phyloP scores from a whole-genome alignment of 2,888 invertebrate genomes.

The Latrodectus hesperus region DNA sequence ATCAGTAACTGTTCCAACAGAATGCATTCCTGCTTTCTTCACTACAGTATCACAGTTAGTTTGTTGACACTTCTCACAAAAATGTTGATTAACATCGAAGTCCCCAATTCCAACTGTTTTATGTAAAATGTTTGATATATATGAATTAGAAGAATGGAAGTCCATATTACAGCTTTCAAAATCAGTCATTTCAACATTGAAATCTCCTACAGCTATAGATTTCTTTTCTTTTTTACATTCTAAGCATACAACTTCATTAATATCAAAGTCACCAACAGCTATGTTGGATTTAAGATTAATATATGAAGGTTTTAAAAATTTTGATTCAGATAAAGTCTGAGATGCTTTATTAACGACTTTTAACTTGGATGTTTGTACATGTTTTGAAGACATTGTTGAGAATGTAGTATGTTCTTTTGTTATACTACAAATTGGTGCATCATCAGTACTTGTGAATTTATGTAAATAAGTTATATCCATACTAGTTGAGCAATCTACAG shows the following conservation, averaged over 20 bases:
- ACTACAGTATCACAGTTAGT: not conserved
- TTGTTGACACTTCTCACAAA: constrained; percentile 20
- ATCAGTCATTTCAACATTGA: constrained; percentile 6
- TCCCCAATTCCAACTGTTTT: constrained; percentile 80
- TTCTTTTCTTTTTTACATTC: constrained; percentile 37
- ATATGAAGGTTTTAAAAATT: not conserved
- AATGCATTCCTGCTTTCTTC: constrained; percentile 4
- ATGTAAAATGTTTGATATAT: no score
- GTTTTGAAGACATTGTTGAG: constrained; percentile 34
- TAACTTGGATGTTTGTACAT: constrained; percentile 23
- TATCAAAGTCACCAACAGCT: constrained; percentile 27
- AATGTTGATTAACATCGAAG: constrained; percentile 75
- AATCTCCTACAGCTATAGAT: constrained; percentile 52
- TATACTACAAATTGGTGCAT: not conserved
- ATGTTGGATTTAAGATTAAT: constrained; percentile 9
- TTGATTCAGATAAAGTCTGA: not conserved
- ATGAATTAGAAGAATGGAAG: not conserved
- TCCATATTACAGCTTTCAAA: not conserved
- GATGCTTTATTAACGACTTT: no score
- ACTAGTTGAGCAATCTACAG: constrained; percentile 36
- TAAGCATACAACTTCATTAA: constrained; percentile 28
- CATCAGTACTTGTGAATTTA: constrained; percentile 45
- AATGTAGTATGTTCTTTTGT: constrained; percentile 15
- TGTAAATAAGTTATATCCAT: constrained; percentile 28
- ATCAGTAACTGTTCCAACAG: constrained; percentile 61